Evolutionary conservation across 1,140 invertebrate genomes (phyloP).

Genomic region (Tetramorium alpestre): DNA sequence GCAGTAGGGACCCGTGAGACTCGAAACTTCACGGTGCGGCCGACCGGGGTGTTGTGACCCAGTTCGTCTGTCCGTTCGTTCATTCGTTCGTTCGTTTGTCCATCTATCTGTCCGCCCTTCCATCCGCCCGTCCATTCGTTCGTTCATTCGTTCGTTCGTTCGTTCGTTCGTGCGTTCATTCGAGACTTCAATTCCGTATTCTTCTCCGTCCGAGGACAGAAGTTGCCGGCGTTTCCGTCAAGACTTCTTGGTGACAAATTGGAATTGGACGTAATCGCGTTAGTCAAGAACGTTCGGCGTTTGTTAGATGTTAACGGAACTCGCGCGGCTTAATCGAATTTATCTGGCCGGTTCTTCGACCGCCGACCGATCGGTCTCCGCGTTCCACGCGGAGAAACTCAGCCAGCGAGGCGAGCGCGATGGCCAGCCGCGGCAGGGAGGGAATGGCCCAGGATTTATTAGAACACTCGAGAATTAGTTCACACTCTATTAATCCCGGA

Average conservation of each 20-base stretch:
- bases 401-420: not conserved
- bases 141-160: not conserved
- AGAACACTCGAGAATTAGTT: conserved; percentile 60
- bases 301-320: conserved; percentile 66
- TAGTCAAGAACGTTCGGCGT: conserved; percentile 55
- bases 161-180: not conserved
- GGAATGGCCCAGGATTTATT: conserved; percentile 37
- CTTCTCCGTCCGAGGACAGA: conserved; percentile 44
- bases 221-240: conserved; percentile 52
- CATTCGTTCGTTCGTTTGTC: conserved; percentile 28
- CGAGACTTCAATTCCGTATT: conserved; percentile 69
- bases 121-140: conserved; percentile 29
- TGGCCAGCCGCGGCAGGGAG: not conserved
- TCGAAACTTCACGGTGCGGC: conserved; percentile 48
- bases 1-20: conserved; percentile 4
- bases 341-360: conserved; percentile 35
- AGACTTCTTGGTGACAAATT: conserved; percentile 74
- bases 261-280: conserved; percentile 74
- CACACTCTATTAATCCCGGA: conserved; percentile 59
- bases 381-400: conserved; percentile 9
- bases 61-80: conserved; percentile 57
- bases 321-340: conserved; percentile 66
- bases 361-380: not conserved
- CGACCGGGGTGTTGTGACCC: conserved; percentile 61
- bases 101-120: not conserved